Base-by-base conservation (phyloP, 1,140 invertebrate genomes). In the Ylistrum balloti region DNA sequence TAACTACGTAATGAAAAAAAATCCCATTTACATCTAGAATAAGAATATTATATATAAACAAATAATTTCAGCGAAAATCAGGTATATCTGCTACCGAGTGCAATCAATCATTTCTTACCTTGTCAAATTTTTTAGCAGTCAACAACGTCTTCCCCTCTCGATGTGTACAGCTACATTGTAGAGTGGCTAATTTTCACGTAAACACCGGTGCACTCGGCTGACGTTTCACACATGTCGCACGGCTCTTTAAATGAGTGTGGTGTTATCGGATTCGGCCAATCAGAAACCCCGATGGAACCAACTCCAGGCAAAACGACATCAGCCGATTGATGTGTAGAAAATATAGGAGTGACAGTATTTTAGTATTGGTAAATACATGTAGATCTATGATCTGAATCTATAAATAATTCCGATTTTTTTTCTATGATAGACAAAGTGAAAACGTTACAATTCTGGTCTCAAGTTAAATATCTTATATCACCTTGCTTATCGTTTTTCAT, bases 251-350 rank as follows among this genome's bases (percentile, higher is more conserved):
- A 74, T 74, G 56, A 38, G 35, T 74, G 56, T 28, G 56, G 56
- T 74, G 56, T 74, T 74, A 74, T 74, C 56, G 56, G 56, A 17
- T 1, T 74, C 22, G 56, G 28, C 56, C 56, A 74, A 74, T 74
- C 56, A 74, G 56, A 74, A 74, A 74, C 56, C 22, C 11, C 56
- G 56, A 28, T 74, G 56, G 56, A 74, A 74, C n/a, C 56, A 28
- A 74, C 56, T 74, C 56, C 0, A 74, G 56, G 56, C 56, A 74
- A 74, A 74, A 74, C 56, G 22, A 74, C 56, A 74, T 74, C 56
- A 74, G 22, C 56, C 56, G 56, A 74, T 74, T 22, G 56, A 17
- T 28, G 17, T 28, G 56, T 17, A n/a, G n/a, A 74, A 74, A 1
- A 22, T 2, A 20, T 3, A 74, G 56, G 56, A 74, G 56, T 74